Base-by-base conservation (phyloP, 2,113 vertebrate genomes). In the Nanger granti region DNA sequence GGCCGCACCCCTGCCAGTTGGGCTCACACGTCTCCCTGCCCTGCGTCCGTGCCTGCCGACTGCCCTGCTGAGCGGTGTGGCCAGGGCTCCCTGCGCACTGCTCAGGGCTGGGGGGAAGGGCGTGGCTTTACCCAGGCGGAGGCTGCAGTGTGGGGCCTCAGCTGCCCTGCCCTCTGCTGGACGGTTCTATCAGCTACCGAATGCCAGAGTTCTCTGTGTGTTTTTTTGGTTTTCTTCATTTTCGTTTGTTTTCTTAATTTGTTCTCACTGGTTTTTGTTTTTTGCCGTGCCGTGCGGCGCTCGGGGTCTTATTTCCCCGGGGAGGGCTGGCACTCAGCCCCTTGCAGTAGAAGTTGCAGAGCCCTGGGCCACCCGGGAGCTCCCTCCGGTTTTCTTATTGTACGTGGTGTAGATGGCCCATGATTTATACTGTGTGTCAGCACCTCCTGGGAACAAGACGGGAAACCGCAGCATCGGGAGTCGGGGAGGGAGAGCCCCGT, bases 401-500 rank as follows among this genome's bases (percentile, higher is more conserved):
- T 52, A 6, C 9, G 0, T 12, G 17, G 47, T 22, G 47, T 12
- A 12, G 29, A 10, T 11, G 20, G 11, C 10, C 17, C 29, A 11
- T 12, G 80, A 12, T 34, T 52, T 20, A 34, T 2, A 12, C 47
- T 52, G 29, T 9, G 0, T 12, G 6, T 34, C 47, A 34, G 79
- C 47, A 6, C 9, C 47, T 34, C 47, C 80, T 83, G 9, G 47
- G 47, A 52, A 7, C 29, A 22, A 18, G 29, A 31, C 14, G 1
- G 28, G 79, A 52, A 49, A 11, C 5, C 17, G 2, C 80, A 52
- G 9, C 47, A 2, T 52, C 15, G 0, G 80, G 29, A 34, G 47
- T 0, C 0, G 18, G 80, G 29, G 10, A 49, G 15, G 44, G 47
- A 31, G 47, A 11, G 80, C 17, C 17, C 17, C 2, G 29, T 5